Percentiles rank a stretch among this genome's conserved stretches.
These are phyloP conservation scores for Zelostemma sp. DNA, from an alignment of 1,140 invertebrate genomes.

Conservation along the genomic window DNA sequence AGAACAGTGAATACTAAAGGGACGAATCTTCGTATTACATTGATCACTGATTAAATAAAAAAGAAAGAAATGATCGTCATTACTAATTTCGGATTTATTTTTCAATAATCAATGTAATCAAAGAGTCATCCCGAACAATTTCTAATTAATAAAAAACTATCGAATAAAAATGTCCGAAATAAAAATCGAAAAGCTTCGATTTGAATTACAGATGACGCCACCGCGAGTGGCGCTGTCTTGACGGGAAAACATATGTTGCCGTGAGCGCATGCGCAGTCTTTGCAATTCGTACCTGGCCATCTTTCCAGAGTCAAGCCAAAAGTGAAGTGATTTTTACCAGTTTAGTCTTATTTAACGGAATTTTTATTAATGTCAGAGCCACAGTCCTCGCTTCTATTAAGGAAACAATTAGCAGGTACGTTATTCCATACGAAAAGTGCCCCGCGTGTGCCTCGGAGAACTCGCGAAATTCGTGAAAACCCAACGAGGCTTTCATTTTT, in stretches of 20 bases:
- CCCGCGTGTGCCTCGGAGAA: constrained; percentile 19
- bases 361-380: constrained; percentile 90
- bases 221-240: no score
- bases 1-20: no score
- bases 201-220: no score
- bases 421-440: constrained; percentile 25
- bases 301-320: constrained; percentile 67
- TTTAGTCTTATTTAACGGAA: constrained; percentile 70
- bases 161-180: no score
- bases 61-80: no score
- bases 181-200: no score
- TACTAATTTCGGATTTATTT: no score
- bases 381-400: constrained; percentile 93
- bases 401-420: constrained; percentile 94
- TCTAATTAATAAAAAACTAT: no score
- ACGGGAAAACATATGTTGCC: constrained; percentile 69
- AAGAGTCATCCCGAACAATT: no score
- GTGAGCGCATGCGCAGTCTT: constrained; percentile 61
- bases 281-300: constrained; percentile 63
- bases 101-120: no score
- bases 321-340: constrained; percentile 67
- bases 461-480: constrained; percentile 36
- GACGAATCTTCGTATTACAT: no score
- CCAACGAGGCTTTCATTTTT: constrained; percentile 50
- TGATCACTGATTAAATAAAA: no score